A percentile compares a stretch with the other conserved stretches of the same genome.
Evolutionary conservation across 2,797 vertebrate genomes (phyloP).

Genomic region (Chaenodraco wilsoni): DNA sequence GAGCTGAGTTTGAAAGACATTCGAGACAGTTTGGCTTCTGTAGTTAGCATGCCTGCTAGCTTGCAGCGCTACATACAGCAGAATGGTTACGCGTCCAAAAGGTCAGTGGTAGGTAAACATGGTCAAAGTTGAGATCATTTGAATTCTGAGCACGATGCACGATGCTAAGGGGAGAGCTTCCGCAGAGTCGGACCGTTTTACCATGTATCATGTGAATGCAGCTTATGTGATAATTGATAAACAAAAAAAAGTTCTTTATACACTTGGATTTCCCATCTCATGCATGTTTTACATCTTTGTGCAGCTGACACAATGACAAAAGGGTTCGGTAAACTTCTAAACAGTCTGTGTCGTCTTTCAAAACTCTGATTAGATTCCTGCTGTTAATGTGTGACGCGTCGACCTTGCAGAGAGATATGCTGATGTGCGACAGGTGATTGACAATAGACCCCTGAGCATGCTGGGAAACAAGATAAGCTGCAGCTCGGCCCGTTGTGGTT

Average conservation of each 20-base stretch:
- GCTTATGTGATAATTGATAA: neutral
- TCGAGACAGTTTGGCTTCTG: too few relatives aligned
- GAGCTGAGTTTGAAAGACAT: too few relatives aligned
- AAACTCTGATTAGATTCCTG: constrained; percentile 16
- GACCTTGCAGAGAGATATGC: constrained; percentile 52
- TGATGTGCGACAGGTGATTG: constrained; percentile 62
- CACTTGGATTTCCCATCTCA: neutral
- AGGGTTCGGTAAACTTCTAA: neutral
- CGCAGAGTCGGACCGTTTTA: too few relatives aligned
- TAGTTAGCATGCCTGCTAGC: too few relatives aligned
- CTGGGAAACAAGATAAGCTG: constrained; percentile 73
- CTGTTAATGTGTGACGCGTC: constrained; percentile 11
- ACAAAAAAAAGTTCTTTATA: neutral
- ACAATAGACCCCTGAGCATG: constrained; percentile 68
- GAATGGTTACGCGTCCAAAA: too few relatives aligned
- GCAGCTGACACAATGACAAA: neutral
- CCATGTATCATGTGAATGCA: too few relatives aligned
- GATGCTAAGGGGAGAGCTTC: too few relatives aligned
- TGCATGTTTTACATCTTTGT: neutral
- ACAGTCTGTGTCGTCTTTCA: constrained; percentile 2
- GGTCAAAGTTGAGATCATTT: too few relatives aligned
- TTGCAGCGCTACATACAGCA: too few relatives aligned
- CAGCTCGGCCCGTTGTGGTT: constrained; percentile 33
- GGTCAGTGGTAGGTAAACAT: too few relatives aligned
- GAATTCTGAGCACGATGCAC: too few relatives aligned